Conservation (phyloP, 2,888 invertebrate species). For the Drosophila rellima region DNA sequence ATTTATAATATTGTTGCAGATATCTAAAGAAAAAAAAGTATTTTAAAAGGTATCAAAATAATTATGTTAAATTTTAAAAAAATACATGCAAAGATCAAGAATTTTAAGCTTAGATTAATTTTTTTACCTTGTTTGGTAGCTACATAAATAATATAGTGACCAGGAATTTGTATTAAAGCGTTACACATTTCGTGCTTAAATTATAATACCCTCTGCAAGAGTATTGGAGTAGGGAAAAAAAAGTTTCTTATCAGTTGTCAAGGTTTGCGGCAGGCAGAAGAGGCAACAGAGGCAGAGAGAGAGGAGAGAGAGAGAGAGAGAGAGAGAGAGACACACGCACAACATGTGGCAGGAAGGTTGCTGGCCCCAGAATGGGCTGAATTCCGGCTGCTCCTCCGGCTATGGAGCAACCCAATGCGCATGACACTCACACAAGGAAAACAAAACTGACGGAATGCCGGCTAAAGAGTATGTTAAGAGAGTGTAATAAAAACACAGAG, state of each 20-base stretch:
- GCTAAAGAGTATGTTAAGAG: slow-evolving; percentile 31
- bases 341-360: slow-evolving; percentile 80
- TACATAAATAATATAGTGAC: too few species aligned
- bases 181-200: neutral
- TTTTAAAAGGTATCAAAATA: too few species aligned
- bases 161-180: neutral
- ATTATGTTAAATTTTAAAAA: too few species aligned
- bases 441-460: slow-evolving; percentile 62
- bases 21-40: too few species aligned
- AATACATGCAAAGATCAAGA: too few species aligned
- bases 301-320: neutral
- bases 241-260: slow-evolving; percentile 82
- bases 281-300: neutral
- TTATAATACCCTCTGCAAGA: neutral
- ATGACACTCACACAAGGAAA: slow-evolving; percentile 50
- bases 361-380: slow-evolving; percentile 33
- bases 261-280: slow-evolving; percentile 57
- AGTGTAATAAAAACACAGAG: slow-evolving; percentile 8
- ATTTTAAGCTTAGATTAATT: too few species aligned
- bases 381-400: slow-evolving; percentile 65
- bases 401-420: slow-evolving; percentile 60
- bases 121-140: too few species aligned
- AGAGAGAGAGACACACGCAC: slow-evolving; percentile 54
- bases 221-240: neutral
- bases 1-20: too few species aligned